Percentiles rank a stretch among this genome's conserved stretches.
These are phyloP conservation scores for Oceanodroma tethys DNA, from an alignment of 2,113 vertebrate genomes.

Conservation along the genomic window DNA sequence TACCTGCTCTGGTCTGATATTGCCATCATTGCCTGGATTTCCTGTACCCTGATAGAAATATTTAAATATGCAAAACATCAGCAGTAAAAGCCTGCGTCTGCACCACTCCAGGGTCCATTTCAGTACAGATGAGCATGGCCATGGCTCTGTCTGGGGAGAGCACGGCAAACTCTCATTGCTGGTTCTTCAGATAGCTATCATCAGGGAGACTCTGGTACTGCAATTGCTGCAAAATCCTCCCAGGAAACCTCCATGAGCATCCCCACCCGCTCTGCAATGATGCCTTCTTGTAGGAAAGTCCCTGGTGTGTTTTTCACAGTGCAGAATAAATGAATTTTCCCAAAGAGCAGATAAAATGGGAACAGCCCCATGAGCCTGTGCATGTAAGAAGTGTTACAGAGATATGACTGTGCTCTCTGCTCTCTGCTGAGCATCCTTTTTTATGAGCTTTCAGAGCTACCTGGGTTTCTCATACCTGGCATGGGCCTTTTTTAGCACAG, in stretches of 20 bases:
- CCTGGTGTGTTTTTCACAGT: neutral
- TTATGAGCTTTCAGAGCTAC: neutral
- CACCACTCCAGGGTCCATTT: neutral
- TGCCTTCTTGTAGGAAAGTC: neutral
- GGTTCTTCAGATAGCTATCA: neutral
- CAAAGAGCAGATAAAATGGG: neutral
- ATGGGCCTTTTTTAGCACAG: neutral
- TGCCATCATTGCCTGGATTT: neutral
- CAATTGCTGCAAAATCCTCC: neutral
- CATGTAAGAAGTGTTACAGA: neutral
- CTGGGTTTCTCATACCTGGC: neutral
- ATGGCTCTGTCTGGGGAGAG: neutral
- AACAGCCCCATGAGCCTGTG: neutral
- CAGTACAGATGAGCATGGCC: neutral
- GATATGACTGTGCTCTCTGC: neutral
- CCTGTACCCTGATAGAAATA: neutral
- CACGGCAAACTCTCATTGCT: accelerated
- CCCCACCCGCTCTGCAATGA: neutral
- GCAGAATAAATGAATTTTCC: neutral
- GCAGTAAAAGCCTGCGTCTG: neutral
- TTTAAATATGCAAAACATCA: neutral
- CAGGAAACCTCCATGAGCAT: neutral
- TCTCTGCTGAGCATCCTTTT: neutral
- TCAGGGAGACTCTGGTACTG: neutral
- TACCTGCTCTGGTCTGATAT: neutral